Evolutionary conservation across 2,113 vertebrate genomes (phyloP), one percentile per base, ranked within the genome.

Genomic region (Neomonachus schauinslandi): DNA sequence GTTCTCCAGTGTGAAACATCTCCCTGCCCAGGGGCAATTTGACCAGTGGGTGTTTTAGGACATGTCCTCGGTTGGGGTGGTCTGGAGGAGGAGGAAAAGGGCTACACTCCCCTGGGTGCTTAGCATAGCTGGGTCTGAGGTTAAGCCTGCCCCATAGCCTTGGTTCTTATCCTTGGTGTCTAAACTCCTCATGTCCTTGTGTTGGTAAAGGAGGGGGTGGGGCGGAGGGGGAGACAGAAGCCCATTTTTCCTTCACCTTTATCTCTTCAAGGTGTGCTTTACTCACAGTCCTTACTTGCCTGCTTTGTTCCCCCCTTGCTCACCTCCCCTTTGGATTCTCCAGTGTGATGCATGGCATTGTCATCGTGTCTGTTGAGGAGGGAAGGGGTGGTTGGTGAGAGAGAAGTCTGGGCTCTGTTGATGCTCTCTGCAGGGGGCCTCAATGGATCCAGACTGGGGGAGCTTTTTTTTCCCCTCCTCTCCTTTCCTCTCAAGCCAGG

Each of bases 401-500:
- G 69, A 91, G 67, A 86, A 84, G 26, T 21, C 46, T 49, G 26
- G 85, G 49, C 10, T 39, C 80, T 16, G 0, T 9, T 57, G 77
- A 24, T 71, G 7, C 83, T 74, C 36, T 59, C 51, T 74, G 24
- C 67, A 59, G 6, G 36, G 84, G 61, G 81, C 49, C 63, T 95
- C 5, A 10, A 1, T 86, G 91, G 79, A 46, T 59, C 90, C 72
- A 39, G 36, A 81, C 39, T 42, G 7, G 74, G 51, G 77, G 69
- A 67, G 26, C n/a, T 53, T 92, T 51, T 89, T 72, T 61, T 39
- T 85, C 67, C 14, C 67, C 72, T 79, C 74, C 57, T 79, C 42
- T 87, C 49, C 59, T n/a, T 89, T 97, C 95, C 65, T 93, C 65
- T 91, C 46, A 81, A 91, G 84, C 81, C 31, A 90, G 83, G 67